Conservation (phyloP, 2,888 invertebrate species). For the Stenolophus ochropezus region DNA sequence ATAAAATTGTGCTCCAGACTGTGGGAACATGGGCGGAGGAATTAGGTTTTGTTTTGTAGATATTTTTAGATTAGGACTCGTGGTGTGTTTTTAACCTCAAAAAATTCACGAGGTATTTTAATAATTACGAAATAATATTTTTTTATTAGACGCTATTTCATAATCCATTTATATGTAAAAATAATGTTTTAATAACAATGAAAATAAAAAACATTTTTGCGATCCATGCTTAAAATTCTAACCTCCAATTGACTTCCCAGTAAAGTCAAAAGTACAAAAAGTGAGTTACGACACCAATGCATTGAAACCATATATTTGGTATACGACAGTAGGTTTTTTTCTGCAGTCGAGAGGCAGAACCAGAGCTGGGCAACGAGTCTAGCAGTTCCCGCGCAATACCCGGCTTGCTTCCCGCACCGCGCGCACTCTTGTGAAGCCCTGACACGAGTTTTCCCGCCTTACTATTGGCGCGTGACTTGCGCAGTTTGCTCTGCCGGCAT, state of each 20-base stretch:
- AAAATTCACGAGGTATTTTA: not conserved
- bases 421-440: not conserved
- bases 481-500: slow-evolving; percentile 25
- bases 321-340: slow-evolving; percentile 18
- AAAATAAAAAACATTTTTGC: not conserved
- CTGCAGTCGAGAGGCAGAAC: not conserved
- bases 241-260: not conserved
- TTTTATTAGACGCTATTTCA: not conserved
- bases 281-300: slow-evolving; percentile 8
- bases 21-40: slow-evolving; percentile 26
- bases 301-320: slow-evolving; percentile 30
- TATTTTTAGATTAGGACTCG: slow-evolving; percentile 32
- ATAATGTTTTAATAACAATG: not conserved
- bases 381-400: slow-evolving; percentile 51
- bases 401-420: slow-evolving; percentile 10
- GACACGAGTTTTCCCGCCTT: slow-evolving; percentile 46
- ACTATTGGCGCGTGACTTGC: slow-evolving; percentile 46
- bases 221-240: not conserved
- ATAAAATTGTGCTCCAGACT: slow-evolving; percentile 44
- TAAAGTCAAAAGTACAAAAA: slow-evolving; percentile 17
- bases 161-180: slow-evolving; percentile 8
- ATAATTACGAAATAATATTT: not conserved
- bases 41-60: slow-evolving; percentile 37
- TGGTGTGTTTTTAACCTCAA: slow-evolving; percentile 15
- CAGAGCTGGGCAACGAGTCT: slow-evolving; percentile 19